Evolutionary conservation across 1,140 invertebrate genomes (phyloP), one percentile per base, ranked within the genome.

Genomic region (Papilio helenus): DNA sequence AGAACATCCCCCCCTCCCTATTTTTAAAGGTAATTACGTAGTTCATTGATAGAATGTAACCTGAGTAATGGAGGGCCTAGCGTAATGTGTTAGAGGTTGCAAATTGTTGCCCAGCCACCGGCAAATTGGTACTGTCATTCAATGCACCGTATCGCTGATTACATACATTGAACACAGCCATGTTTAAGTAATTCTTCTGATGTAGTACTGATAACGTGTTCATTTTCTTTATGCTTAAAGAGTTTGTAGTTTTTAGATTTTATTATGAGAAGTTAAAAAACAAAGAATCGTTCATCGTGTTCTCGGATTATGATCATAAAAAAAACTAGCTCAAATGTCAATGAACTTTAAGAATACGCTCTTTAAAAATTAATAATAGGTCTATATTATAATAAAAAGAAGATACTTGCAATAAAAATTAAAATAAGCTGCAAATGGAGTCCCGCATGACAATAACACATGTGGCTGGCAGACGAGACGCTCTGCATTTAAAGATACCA

Each of bases 91-190:
- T 88, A 86, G 90, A 90, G 91, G 85, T 83, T 74, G 81, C 86
- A 89, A 90, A 92, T 91, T 91, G 90, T 79, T 87, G 85, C 81
- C 83, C 85, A 90, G 87, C 89, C 84, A 89, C 87, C 87, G 89
- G 81, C 85, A 91, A 90, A 92, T 91, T 88, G 83, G 85, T 81
- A 79, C 81, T 61, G 83, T 78, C 76, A 79, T 80, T 82, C 51
- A 82, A 79, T 80, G 65, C 39, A 12, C 77, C 58, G 61, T 79
- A 23, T 2, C 29, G 49, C 51, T 55, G 39, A 80, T 71, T 76
- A 80, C 29, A 74, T 44, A 18, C 23, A 68, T 68, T 71, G 4
- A 72, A 4, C 42, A 46, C 72, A 34, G 34, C 23, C 58, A 39
- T 23, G 39, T 23, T 49, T 39, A 65, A 79, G 20, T 26, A 23